Evolutionary conservation across 2,888 invertebrate genomes (phyloP).

Genomic region (Euphydryas editha): DNA sequence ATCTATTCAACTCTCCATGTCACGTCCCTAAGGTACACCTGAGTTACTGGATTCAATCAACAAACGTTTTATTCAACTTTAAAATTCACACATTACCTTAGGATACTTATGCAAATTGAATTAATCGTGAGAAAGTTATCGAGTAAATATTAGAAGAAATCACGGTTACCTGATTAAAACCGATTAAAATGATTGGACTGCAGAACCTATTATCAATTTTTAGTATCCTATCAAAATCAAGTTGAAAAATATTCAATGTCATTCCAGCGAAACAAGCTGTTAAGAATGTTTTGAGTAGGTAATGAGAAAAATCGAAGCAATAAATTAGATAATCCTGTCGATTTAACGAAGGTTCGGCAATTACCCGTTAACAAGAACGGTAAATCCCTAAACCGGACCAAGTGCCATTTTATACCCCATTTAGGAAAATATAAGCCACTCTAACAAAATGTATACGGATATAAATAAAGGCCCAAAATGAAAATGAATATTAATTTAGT

Average conservation of each 20-base stretch:
- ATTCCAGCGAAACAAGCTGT: slow-evolving; percentile 59
- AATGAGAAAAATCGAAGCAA: slow-evolving; percentile 46
- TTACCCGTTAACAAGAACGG: slow-evolving; percentile 32
- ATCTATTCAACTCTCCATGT: slow-evolving; percentile 33
- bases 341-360: slow-evolving; percentile 41
- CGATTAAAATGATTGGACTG: slow-evolving; percentile 58
- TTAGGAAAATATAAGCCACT: neutral
- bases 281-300: slow-evolving; percentile 65
- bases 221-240: slow-evolving; percentile 69
- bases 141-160: slow-evolving; percentile 39
- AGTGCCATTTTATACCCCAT: neutral
- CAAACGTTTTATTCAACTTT: slow-evolving; percentile 14
- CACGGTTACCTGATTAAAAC: slow-evolving; percentile 35
- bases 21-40: slow-evolving; percentile 25
- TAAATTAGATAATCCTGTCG: slow-evolving; percentile 45
- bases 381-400: slow-evolving; percentile 26
- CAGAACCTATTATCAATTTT: slow-evolving; percentile 67
- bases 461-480: neutral
- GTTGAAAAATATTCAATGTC: slow-evolving; percentile 65
- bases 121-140: neutral
- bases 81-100: neutral
- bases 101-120: neutral
- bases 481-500: neutral
- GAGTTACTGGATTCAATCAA: slow-evolving; percentile 25
- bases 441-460: neutral